Conservation (phyloP, 1,140 invertebrate species). For the Ylistrum balloti region DNA sequence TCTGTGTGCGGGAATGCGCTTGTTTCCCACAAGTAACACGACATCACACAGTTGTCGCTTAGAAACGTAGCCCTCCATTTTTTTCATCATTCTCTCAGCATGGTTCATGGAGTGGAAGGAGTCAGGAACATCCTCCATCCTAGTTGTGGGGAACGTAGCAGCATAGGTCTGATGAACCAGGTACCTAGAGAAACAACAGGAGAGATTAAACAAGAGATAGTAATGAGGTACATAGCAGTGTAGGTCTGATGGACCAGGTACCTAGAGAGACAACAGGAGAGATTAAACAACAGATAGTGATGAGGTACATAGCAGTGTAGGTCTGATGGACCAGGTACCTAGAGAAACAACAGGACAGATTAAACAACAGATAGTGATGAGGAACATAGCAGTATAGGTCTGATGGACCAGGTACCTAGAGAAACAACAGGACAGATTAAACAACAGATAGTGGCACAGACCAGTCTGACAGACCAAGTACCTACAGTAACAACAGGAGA, state of each 20-base stretch:
- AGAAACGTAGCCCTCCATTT: conserved; percentile 91
- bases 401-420: conserved; percentile 76
- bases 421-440: not conserved
- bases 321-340: conserved; percentile 30
- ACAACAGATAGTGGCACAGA: not conserved
- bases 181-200: conserved; percentile 57
- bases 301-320: conserved; percentile 55
- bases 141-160: conserved; percentile 63
- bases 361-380: conserved; percentile 11
- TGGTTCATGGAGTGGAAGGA: conserved; percentile 90
- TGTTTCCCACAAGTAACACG: conserved; percentile 82
- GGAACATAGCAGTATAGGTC: not conserved
- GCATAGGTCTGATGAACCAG: conserved; percentile 71
- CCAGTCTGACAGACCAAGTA: no score
- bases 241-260: conserved; percentile 72
- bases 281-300: not conserved
- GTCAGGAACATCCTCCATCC: conserved; percentile 85
- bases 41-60: conserved; percentile 84
- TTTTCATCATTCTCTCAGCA: conserved; percentile 90
- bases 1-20: conserved; percentile 86
- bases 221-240: not conserved
- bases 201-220: not conserved
- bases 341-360: not conserved
- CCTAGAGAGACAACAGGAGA: conserved; percentile 59
- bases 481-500: no score